A percentile compares a stretch with the other conserved stretches of the same genome.
These are phyloP conservation scores for Vulpes ferrilata DNA, from an alignment of 2,113 vertebrate genomes.

Conservation along the genomic window DNA sequence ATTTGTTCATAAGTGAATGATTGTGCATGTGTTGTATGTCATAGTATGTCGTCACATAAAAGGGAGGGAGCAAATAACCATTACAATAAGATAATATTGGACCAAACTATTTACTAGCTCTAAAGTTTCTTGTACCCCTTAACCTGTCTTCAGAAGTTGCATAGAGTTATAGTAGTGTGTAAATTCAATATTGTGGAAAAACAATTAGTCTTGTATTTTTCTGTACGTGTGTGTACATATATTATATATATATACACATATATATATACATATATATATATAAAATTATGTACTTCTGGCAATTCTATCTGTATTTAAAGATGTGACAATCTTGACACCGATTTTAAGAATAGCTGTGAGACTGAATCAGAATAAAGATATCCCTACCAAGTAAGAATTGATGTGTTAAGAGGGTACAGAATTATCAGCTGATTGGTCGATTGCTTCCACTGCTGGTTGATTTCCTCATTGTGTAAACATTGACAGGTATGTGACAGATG, in stretches of 20 bases:
- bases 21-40: constrained; percentile 96
- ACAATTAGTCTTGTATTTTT: constrained; percentile 92
- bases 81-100: constrained; percentile 92
- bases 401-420: constrained; percentile 84
- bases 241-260: not conserved
- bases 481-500: constrained; percentile 85
- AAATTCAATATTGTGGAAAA: constrained; percentile 95
- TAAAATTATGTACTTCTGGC: constrained; percentile 90
- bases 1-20: constrained; percentile 91
- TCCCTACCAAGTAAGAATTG: constrained; percentile 74
- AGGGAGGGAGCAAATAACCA: constrained; percentile 89
- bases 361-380: constrained; percentile 72
- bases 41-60: constrained; percentile 86
- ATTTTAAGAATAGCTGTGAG: constrained; percentile 85
- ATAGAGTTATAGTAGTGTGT: constrained; percentile 96
- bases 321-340: constrained; percentile 90
- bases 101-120: constrained; percentile 94
- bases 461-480: constrained; percentile 86
- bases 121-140: constrained; percentile 89
- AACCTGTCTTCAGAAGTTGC: constrained; percentile 92
- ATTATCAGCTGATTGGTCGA: constrained; percentile 80
- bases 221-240: constrained; percentile 87
- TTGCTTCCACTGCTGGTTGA: constrained; percentile 84
- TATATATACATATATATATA: constrained; percentile 79
- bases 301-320: constrained; percentile 90